Evolutionary conservation across 2,888 invertebrate species (phyloP).

Genomic region (Anarsia innoxiella): DNA sequence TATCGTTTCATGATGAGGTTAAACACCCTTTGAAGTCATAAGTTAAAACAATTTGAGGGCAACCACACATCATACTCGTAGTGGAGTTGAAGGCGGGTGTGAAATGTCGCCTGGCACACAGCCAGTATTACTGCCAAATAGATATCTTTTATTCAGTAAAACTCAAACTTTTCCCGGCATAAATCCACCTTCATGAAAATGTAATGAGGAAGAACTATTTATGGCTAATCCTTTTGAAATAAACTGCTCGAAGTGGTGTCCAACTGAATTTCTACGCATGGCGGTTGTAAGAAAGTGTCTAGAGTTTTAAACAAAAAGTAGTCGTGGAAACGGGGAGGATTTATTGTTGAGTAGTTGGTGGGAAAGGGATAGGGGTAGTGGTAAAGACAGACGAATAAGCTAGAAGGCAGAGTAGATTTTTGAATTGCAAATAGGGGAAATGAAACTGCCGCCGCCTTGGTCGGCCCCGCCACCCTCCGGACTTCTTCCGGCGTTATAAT

Average conservation of each 20-base stretch:
- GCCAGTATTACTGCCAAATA: constrained; percentile 63
- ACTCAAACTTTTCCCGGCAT: constrained; percentile 69
- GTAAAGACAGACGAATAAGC: constrained; percentile 35
- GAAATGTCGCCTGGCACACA: constrained; percentile 52
- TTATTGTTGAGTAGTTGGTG: constrained; percentile 24
- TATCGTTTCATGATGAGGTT: not conserved
- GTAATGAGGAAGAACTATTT: constrained; percentile 71
- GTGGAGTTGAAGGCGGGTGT: constrained; percentile 25
- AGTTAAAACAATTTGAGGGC: constrained; percentile 18
- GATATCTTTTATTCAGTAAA: constrained; percentile 71
- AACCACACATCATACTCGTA: constrained; percentile 13
- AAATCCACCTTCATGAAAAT: constrained; percentile 72
- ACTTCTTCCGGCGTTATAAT: constrained; percentile 61
- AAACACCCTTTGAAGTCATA: constrained; percentile 9
- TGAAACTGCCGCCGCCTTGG: constrained; percentile 56
- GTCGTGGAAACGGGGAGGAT: constrained; percentile 33
- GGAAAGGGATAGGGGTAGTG: constrained; percentile 32
- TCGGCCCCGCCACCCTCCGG: constrained; percentile 40
- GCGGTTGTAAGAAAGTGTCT: constrained; percentile 49
- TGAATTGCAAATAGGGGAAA: constrained; percentile 72
- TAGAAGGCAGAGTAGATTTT: constrained; percentile 57
- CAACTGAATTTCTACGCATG: constrained; percentile 48
- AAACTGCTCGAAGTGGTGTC: constrained; percentile 55
- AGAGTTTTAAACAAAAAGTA: constrained; percentile 45
- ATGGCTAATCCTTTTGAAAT: constrained; percentile 71